Evolutionary conservation across 2,797 vertebrate species (phyloP).

Genomic region (Aselliscus stoliczkanus): DNA sequence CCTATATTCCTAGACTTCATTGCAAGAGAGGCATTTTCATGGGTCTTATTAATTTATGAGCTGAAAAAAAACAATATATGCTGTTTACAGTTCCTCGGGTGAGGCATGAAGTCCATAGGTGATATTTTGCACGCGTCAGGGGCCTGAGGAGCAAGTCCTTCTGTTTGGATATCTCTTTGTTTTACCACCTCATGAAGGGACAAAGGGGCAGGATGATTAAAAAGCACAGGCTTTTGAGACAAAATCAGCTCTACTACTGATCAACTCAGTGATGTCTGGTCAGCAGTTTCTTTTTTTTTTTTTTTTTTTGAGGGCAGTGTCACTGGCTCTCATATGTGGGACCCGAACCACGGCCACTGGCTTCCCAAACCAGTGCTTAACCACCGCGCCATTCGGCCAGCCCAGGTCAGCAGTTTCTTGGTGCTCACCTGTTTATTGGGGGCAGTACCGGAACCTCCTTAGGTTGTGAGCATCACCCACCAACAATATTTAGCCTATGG

Average conservation of each 20-base stretch:
- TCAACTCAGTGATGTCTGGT: neutral
- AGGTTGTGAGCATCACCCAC: neutral
- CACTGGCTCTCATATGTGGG: no score
- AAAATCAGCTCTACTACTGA: neutral
- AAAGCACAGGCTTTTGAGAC: neutral
- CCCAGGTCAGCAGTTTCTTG: neutral
- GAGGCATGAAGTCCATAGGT: neutral
- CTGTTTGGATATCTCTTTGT: neutral
- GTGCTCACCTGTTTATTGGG: neutral
- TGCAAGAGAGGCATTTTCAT: neutral
- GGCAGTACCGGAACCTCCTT: neutral
- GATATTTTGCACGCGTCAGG: neutral
- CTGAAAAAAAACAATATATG: neutral
- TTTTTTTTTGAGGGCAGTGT: no score
- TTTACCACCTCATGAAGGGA: neutral
- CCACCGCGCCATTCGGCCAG: no score
- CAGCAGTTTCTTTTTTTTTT: neutral
- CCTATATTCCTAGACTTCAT: neutral
- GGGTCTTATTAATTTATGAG: conserved; percentile 6
- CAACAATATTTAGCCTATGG: neutral
- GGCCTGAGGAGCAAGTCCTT: neutral
- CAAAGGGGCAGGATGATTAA: neutral
- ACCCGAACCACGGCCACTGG: no score
- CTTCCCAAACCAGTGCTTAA: no score
- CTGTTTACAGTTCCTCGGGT: neutral